Evolutionary conservation across 1,140 invertebrate species (phyloP), one percentile per base, ranked within the genome.

Genomic region (Argopecten irradians): DNA sequence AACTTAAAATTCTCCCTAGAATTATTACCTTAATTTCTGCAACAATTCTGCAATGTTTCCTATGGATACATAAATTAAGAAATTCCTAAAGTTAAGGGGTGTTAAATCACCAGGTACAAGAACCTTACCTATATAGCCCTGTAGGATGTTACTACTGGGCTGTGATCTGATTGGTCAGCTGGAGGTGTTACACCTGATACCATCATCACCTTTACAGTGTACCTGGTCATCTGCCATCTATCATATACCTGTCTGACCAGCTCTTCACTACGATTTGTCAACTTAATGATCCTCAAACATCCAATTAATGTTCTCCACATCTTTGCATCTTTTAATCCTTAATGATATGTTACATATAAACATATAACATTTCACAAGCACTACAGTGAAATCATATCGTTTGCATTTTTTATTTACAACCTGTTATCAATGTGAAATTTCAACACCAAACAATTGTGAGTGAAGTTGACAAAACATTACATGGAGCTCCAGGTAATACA

Each of bases 201-300:
- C 22, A 71, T 71, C 55, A 71, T 71, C 55, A 71, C 55, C 55
- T 28, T 28, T 28, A 22, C 16, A 16, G 55, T 71, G 55, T 28
- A 2, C 22, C n/a, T 71, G 55, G 55, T 71, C 55, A 71, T 71
- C 55, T 71, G 55, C 16, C 55, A 71, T 71, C 55, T n/a, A 71
- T 71, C 55, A 71, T 71, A n/a, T n/a, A n/a, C n/a, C 55, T 71
- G 55, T 71, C 55, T 71, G 22, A 71, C n/a, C 55, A 71, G 22
- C 19, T 19, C 55, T 28, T 28, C 5, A 13, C 13, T 3, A 1
- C 22, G 55, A 71, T 71, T 71, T 28, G 55, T 71, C 55, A 71
- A 71, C 55, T 71, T 71, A 71, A 28, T 5, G 36, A 39, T 39
- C 36, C 36, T 39, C 5, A 39, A 13, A 39, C 36, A n/a, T 39